Evolutionary conservation across 2,888 invertebrate species (phyloP), one percentile per base, ranked within the genome.

Genomic region (Phortica okadai): DNA sequence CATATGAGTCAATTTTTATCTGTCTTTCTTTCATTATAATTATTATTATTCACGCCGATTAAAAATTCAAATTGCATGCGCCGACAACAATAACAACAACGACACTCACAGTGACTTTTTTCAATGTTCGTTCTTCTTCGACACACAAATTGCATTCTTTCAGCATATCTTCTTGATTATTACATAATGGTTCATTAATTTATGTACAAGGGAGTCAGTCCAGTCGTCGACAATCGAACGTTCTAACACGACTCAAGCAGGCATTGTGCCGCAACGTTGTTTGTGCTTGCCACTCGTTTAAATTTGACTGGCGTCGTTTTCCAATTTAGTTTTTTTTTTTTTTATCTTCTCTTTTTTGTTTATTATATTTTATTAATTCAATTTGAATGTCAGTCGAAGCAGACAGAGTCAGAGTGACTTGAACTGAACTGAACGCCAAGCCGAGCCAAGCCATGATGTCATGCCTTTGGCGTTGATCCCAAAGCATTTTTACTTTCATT

Each of bases 161-260:
- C 45, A 25, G 8, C 21, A 45, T 45, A 69, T 64, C 42, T 72
- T 44, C 44, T 72, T 72, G 44, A 72, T 72, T 72, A 56, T 72
- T 72, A 33, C 70, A 72, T 72, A 72, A 72, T 72, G 70, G 70
- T 11, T 21, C 21, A 69, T 69, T 69, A 69, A 69, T 69, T 25
- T 69, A 69, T 69, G 33, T 16, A 45, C 7, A 11, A 14, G 62
- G 62, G 69, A 45, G 16, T 59, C 62, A 59, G 21, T 21, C 21
- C 62, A 59, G 21, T 21, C 21, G 21, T 21, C 21, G 21, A 21
- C 21, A 21, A 21, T 21, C 21, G 21, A 21, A 21, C 21, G 56
- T 14, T 56, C n/a, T 56, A 33, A 33, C 33, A 33, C 33, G 33
- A 33, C 33, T 2, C 56, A 14, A n/a, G 7, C 21, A 21, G 59